Evolutionary conservation across 1,140 invertebrate genomes (phyloP).

Genomic region (Heliothis subflexa): DNA sequence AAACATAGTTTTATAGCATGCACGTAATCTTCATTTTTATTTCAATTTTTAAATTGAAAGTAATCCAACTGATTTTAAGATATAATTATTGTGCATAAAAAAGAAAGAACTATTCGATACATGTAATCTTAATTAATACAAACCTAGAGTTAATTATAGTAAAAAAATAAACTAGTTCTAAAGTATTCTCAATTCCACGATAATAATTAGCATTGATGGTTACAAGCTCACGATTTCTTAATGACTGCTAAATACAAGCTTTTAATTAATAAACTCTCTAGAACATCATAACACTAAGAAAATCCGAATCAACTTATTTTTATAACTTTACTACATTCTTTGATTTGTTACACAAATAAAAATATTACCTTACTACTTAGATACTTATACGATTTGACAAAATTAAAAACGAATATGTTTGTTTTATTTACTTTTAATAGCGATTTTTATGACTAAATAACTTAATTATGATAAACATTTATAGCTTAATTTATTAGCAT

Average conservation of each 20-base stretch:
- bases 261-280: conserved; percentile 16
- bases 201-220: neutral
- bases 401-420: neutral
- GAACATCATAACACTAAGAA: neutral
- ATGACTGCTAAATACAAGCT: neutral
- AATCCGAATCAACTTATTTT: neutral
- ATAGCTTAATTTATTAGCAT: conserved; percentile 1
- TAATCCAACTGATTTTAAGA: too few species aligned
- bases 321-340: conserved; percentile 1
- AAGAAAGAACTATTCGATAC: too few species aligned
- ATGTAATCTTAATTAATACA: too few species aligned
- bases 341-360: neutral
- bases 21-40: too few species aligned
- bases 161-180: neutral
- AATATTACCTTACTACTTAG: neutral
- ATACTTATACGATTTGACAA: neutral
- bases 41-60: too few species aligned
- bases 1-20: too few species aligned
- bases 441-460: neutral
- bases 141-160: too few species aligned
- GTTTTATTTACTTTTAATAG: neutral
- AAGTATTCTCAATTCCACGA: too few species aligned
- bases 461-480: neutral
- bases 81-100: too few species aligned
- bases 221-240: conserved; percentile 5